A percentile compares a stretch with the other conserved stretches of the same genome.
Conservation (phyloP, 2,113 vertebrate genomes). For the Patagioenas fasciata region DNA sequence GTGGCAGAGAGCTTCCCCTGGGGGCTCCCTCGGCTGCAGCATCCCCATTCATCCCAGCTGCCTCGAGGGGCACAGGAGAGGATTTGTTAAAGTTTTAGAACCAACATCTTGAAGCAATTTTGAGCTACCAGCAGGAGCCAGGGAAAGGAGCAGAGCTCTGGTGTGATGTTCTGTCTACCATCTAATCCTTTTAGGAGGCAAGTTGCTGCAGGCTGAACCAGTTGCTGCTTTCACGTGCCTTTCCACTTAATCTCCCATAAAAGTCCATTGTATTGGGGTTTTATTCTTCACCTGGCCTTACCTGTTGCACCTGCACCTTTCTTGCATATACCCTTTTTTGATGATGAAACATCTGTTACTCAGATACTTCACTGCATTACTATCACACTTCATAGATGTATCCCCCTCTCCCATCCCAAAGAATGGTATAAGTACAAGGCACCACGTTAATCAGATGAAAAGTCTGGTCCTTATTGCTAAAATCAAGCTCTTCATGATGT, state of each 20-base stretch:
- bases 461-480: neutral
- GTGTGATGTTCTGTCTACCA: slow-evolving; percentile 3
- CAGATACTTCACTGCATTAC: neutral
- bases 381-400: rapidly evolving
- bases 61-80: neutral
- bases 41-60: neutral
- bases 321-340: neutral
- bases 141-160: neutral
- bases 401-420: neutral
- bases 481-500: neutral
- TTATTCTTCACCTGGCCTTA: slow-evolving; percentile 34
- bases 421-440: neutral
- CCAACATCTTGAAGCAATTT: slow-evolving; percentile 51
- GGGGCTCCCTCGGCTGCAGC: neutral
- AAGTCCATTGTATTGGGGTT: neutral
- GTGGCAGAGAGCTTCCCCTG: neutral
- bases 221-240: slow-evolving; percentile 44
- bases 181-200: slow-evolving; percentile 25
- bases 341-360: slow-evolving; percentile 27
- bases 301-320: slow-evolving; percentile 14
- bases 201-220: slow-evolving; percentile 22
- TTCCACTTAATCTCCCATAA: slow-evolving; percentile 23
- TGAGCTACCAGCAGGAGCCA: slow-evolving; percentile 25
- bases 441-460: neutral
- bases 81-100: slow-evolving; percentile 10